Percentiles rank a stretch among this genome's conserved stretches.
Evolutionary conservation across 2,888 invertebrate genomes (phyloP).

Genomic region (Argyresthia albistria): DNA sequence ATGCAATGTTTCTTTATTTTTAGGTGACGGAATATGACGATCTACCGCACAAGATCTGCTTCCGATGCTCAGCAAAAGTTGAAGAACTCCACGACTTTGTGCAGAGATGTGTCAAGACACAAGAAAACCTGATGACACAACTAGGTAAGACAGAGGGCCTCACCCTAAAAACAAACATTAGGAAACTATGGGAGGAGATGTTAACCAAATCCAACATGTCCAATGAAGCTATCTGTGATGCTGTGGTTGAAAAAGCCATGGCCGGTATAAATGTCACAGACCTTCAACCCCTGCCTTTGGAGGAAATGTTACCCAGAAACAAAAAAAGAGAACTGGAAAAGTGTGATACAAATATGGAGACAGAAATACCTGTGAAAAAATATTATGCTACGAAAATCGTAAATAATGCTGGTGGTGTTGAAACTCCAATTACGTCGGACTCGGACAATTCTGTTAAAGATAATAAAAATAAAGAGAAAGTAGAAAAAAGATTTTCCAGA

Average conservation of each 20-base stretch:
- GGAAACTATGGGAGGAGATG: conserved; percentile 51
- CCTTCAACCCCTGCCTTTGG: conserved; percentile 3
- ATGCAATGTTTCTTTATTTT: conserved; percentile 18
- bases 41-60: conserved; percentile 66
- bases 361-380: conserved; percentile 2
- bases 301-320: conserved; percentile 6
- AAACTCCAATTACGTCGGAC: background rate
- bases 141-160: conserved; percentile 26
- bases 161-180: conserved; percentile 34
- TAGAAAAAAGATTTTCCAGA: background rate
- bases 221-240: conserved; percentile 63
- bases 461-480: background rate
- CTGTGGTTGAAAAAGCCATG: conserved; percentile 59
- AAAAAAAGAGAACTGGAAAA: conserved; percentile 14
- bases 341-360: conserved; percentile 15
- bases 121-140: conserved; percentile 37
- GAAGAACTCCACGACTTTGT: conserved; percentile 62
- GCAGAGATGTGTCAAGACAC: conserved; percentile 55
- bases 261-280: conserved; percentile 41
- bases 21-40: conserved; percentile 63
- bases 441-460: background rate
- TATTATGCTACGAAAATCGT: background rate
- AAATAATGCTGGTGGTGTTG: too few species aligned
- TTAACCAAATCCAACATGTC: conserved; percentile 52
- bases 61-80: conserved; percentile 63